Percentiles rank a stretch among this genome's conserved stretches.
These are phyloP conservation scores for Clarias batrachus DNA, from an alignment of 2,113 vertebrate species.

Conservation along the genomic window DNA sequence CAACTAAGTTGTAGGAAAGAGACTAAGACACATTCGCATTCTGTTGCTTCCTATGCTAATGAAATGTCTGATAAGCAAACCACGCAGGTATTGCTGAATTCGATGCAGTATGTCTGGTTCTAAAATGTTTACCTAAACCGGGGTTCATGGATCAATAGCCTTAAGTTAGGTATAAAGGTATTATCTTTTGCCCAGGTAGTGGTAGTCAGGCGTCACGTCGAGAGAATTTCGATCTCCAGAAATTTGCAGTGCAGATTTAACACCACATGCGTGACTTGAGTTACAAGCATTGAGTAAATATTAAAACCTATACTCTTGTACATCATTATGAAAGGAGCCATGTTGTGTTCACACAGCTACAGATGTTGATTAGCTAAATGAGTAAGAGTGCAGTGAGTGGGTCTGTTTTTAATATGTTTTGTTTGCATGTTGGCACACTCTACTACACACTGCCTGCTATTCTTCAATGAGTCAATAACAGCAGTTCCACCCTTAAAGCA, in stretches of 20 bases:
- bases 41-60: slow-evolving; percentile 18
- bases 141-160: neutral
- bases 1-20: slow-evolving; percentile 4
- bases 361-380: slow-evolving; percentile 20
- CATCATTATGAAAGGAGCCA: slow-evolving; percentile 5
- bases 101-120: neutral
- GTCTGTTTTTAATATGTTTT: neutral
- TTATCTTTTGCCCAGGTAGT: slow-evolving; percentile 30
- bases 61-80: neutral
- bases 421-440: neutral
- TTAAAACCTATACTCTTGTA: neutral
- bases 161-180: slow-evolving; percentile 29
- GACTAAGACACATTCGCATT: neutral
- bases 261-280: slow-evolving; percentile 10
- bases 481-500: slow-evolving; percentile 7
- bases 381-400: slow-evolving; percentile 12
- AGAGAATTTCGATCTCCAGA: slow-evolving; percentile 21
- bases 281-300: slow-evolving; percentile 28
- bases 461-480: slow-evolving; percentile 15
- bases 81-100: slow-evolving; percentile 11
- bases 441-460: neutral
- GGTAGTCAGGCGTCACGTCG: slow-evolving; percentile 29
- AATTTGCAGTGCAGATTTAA: slow-evolving; percentile 18
- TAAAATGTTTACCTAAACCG: slow-evolving; percentile 28
- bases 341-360: slow-evolving; percentile 14